A percentile compares a stretch with the other conserved stretches of the same genome.
These are phyloP conservation scores for Oceanodroma leucorhoa DNA, from an alignment of 2,797 vertebrate species.

Conservation along the genomic window DNA sequence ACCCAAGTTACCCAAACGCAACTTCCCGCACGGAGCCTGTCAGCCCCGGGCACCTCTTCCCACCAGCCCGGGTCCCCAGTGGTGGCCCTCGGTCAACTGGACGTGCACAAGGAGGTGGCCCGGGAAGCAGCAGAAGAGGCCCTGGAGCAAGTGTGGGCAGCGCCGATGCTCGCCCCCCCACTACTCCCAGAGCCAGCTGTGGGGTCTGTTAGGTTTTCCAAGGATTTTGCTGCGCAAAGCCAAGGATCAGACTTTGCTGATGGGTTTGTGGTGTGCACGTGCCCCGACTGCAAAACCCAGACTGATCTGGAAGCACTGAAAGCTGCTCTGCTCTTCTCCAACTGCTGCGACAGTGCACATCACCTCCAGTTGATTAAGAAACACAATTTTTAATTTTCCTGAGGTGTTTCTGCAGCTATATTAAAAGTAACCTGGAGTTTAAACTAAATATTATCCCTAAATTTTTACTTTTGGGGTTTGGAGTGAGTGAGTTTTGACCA, in stretches of 20 bases:
- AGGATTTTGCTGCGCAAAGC: background rate
- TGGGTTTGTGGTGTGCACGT: rapidly evolving
- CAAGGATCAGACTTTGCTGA: background rate
- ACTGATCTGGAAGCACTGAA: background rate
- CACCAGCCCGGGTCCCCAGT: rapidly evolving
- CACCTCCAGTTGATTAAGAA: background rate
- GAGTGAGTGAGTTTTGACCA: background rate
- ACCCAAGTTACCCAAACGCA: background rate
- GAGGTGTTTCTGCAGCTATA: background rate
- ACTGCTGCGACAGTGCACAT: rapidly evolving
- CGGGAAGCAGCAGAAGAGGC: background rate
- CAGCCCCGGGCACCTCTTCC: background rate
- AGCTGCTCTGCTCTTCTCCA: background rate
- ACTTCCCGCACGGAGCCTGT: rapidly evolving
- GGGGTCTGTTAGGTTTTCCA: background rate
- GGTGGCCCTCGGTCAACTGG: background rate
- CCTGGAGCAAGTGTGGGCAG: rapidly evolving
- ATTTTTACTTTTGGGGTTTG: background rate
- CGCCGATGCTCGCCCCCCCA: rapidly evolving
- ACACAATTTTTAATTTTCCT: background rate
- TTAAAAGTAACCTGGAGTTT: background rate
- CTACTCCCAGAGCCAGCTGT: rapidly evolving
- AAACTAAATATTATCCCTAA: background rate
- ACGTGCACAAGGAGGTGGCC: rapidly evolving
- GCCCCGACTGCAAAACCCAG: rapidly evolving